A percentile compares a stretch with the other conserved stretches of the same genome.
phyloP scores from a whole-genome alignment of 2,888 invertebrate species.

The Argyresthia albistria region DNA sequence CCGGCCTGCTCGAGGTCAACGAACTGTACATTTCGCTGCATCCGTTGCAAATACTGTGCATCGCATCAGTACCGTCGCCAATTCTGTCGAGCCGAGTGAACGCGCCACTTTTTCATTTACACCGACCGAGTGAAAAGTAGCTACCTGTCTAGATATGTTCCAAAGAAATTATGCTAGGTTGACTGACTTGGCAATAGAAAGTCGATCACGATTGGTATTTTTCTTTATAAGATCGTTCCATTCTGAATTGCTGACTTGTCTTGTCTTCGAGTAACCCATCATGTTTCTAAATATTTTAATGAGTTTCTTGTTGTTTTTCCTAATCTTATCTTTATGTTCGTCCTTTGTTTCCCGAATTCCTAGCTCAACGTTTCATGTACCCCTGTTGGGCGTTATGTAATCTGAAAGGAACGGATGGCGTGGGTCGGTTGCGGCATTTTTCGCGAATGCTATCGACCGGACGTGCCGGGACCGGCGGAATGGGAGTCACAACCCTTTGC shows the following conservation, averaged over 20 bases:
- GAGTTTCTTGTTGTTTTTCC: neutral
- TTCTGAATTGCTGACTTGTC: slow-evolving; percentile 4
- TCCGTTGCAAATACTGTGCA: slow-evolving; percentile 68
- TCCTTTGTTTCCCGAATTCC: neutral
- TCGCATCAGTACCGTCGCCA: slow-evolving; percentile 56
- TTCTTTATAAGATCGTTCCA: slow-evolving; percentile 11
- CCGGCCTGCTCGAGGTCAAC: slow-evolving; percentile 59
- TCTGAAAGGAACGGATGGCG: neutral
- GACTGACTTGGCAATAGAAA: slow-evolving; percentile 41
- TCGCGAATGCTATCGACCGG: slow-evolving; percentile 35
- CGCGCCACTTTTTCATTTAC: slow-evolving; percentile 46
- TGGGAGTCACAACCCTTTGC: slow-evolving; percentile 37
- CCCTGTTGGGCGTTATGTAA: neutral
- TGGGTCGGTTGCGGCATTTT: slow-evolving; percentile 17
- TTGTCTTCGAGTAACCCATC: neutral
- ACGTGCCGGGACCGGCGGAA: slow-evolving; percentile 15
- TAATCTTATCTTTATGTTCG: neutral
- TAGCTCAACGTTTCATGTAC: no score
- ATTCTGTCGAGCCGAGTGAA: slow-evolving; percentile 50
- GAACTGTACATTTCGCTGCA: slow-evolving; percentile 71
- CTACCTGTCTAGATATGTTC: slow-evolving; percentile 23
- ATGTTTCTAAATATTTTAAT: no score
- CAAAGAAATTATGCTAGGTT: slow-evolving; percentile 39
- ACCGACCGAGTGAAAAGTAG: slow-evolving; percentile 38
- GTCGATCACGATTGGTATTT: slow-evolving; percentile 18